These are phyloP conservation scores for Spilogale gracilis DNA, from an alignment of 2,113 vertebrate species.

Conservation along the genomic window DNA sequence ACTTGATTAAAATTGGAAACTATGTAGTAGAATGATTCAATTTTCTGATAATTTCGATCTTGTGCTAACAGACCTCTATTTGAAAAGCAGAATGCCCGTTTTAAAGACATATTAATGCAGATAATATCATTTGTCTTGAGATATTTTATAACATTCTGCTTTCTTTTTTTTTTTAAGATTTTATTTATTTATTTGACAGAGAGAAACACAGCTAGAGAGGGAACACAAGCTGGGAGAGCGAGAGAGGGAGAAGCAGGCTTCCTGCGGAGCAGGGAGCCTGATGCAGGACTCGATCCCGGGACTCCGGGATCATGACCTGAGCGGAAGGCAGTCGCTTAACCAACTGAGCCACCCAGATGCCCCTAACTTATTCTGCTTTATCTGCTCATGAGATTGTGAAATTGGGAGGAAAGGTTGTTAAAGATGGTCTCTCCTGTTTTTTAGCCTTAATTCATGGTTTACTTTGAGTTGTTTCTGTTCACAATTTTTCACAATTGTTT, in stretches of 20 bases:
- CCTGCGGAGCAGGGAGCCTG: too few relatives aligned
- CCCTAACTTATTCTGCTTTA: not conserved
- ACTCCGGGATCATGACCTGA: too few relatives aligned
- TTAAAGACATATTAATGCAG: not conserved
- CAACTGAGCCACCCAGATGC: too few relatives aligned
- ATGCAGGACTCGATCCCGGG: too few relatives aligned
- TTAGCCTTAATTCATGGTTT: not conserved
- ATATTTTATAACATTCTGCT: not conserved
- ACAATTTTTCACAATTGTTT: not conserved
- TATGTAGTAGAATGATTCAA: not conserved
- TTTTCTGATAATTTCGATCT: not conserved
- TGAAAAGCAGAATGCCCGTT: not conserved
- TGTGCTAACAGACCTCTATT: not conserved
- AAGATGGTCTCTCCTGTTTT: not conserved
- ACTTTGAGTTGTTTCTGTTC: not conserved
- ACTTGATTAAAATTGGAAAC: not conserved
- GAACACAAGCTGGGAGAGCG: too few relatives aligned
- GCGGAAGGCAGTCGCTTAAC: too few relatives aligned
- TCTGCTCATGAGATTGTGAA: not conserved
- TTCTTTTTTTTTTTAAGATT: too few relatives aligned
- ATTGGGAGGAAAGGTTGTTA: not conserved
- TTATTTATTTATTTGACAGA: too few relatives aligned
- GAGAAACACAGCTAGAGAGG: too few relatives aligned
- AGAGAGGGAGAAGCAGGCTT: too few relatives aligned
- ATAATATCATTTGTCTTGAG: not conserved